Evolutionary conservation across 2,888 invertebrate species (phyloP), one percentile per base, ranked within the genome.

Genomic region (Arctia plantaginis): DNA sequence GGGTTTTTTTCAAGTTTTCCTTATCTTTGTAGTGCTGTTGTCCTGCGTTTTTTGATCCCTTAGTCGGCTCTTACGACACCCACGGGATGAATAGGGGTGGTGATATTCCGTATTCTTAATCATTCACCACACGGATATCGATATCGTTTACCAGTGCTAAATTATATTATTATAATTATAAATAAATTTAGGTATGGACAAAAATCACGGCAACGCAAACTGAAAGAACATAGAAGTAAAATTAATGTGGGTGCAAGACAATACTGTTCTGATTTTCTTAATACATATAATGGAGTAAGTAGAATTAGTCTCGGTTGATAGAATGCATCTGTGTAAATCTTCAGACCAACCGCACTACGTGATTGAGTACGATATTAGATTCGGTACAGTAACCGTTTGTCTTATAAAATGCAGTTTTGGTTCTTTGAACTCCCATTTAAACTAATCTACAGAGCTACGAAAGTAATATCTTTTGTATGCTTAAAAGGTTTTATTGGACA

Each of bases 291-390:
- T 72, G 27, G 62, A 62, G 68, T 68, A 62, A 59, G 62, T 33
- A 41, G 18, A 51, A 41, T 39, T 27, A 47, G 3, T 66, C 23
- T 69, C n/a, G 30, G 35, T 69, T 33, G 67, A 76, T 77, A 51
- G 86, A 86, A 84, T 78, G 59, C 55, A 68, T 78, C 66, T 75
- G 75, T 71, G 47, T 44, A 87, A 30, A 87, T 89, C 85, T 67
- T 67, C 23, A 47, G 20, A 67, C 30, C 80, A 86, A 85, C 87
- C 90, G 85, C 80, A 85, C 78, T 88, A 80, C 85, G 83, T 89
- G 90, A 89, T 88, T 87, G 81, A 80, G 84, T 86, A 70, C 74
- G 71, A 71, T 79, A 79, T 80, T 82, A 72, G 75, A 81, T 81
- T 81, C 69, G 69, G 70, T 78, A 83, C 77, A 82, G 83, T 78